Conservation (phyloP, 2,113 vertebrate genomes). For the Circaetus gallicus region DNA sequence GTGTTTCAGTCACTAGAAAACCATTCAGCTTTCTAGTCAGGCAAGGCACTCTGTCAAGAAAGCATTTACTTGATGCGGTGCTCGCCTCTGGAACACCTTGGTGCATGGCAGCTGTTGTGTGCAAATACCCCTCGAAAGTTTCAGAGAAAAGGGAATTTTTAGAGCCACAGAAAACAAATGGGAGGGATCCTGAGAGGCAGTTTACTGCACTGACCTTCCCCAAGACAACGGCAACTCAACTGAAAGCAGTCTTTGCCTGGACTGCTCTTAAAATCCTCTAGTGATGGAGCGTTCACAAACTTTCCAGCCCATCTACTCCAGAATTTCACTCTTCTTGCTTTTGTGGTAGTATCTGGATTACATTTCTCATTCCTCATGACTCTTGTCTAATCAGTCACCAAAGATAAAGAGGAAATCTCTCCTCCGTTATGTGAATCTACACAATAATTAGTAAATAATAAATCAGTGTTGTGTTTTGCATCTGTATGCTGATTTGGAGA, state of each 20-base stretch:
- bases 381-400: background rate
- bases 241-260: background rate
- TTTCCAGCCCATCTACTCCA: constrained; percentile 8
- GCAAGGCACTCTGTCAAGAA: background rate
- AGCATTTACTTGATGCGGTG: accelerated
- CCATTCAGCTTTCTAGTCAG: background rate
- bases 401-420: background rate
- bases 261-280: background rate
- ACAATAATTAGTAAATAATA: background rate
- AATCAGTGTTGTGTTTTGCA: background rate
- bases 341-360: background rate
- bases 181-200: background rate
- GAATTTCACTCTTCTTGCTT: background rate
- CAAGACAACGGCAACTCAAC: background rate
- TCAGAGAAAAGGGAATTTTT: background rate
- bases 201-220: background rate
- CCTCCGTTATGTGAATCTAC: background rate
- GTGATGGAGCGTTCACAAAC: constrained; percentile 4
- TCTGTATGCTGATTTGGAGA: background rate
- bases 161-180: background rate
- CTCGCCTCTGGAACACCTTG: background rate
- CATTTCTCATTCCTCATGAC: background rate
- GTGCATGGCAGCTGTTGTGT: background rate
- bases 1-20: background rate
- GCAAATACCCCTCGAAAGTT: background rate